Percentiles rank a stretch among this genome's conserved stretches.
These are phyloP conservation scores for Hozukius guyotensis DNA, from an alignment of 2,797 vertebrate genomes.

Conservation along the genomic window DNA sequence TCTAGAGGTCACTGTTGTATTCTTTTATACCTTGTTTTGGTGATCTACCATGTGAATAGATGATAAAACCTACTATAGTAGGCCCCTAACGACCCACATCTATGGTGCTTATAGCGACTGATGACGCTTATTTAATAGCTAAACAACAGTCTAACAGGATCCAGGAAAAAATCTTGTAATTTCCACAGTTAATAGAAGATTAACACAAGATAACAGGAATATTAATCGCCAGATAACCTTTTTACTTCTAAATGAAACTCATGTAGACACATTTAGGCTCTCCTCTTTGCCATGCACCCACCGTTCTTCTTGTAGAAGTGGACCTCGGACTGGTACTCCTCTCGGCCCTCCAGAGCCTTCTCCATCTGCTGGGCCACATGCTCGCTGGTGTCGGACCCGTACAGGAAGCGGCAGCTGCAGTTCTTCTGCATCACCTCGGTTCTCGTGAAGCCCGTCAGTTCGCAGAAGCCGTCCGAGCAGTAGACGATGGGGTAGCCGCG, in stretches of 20 bases:
- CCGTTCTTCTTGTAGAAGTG: conserved; percentile 96
- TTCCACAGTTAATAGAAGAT: background rate
- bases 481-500: conserved; percentile 96
- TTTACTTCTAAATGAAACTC: background rate
- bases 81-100: too few species aligned
- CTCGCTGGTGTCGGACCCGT: conserved; percentile 91
- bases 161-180: background rate
- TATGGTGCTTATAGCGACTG: too few species aligned
- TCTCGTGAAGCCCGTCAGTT: conserved; percentile 93
- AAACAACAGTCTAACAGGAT: background rate
- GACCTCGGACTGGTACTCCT: conserved; percentile 94
- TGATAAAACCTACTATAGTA: too few species aligned
- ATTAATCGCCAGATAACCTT: conserved; percentile 14
- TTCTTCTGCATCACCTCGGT: conserved; percentile 99
- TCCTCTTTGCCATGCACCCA: conserved; percentile 66
- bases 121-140: too few species aligned
- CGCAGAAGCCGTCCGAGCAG: conserved; percentile 97
- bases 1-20: too few species aligned
- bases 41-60: too few species aligned
- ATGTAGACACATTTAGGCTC: background rate
- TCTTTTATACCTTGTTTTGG: too few species aligned
- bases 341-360: conserved; percentile 91
- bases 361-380: conserved; percentile 89
- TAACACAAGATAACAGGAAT: background rate
- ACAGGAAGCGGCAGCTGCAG: conserved; percentile 94